Evolutionary conservation across 2,113 vertebrate species (phyloP), one percentile per base, ranked within the genome.

Genomic region (Semicossyphus pulcher): DNA sequence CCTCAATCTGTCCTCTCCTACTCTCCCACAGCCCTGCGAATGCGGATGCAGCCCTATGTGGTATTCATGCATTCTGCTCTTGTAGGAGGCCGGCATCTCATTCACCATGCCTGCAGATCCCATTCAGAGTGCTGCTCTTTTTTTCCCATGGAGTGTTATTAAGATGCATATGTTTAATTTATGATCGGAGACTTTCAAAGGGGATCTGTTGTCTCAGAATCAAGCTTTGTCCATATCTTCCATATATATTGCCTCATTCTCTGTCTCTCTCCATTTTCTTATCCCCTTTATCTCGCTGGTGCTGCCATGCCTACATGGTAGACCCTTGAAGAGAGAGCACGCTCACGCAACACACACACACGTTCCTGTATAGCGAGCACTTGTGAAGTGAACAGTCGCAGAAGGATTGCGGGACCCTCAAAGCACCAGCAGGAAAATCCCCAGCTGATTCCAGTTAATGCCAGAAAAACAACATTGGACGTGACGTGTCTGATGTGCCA

Each of bases 161-260:
- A 84, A 83, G 73, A 84, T 66, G 72, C 78, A 76, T 76, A 86
- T 89, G 85, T 89, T 89, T 88, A 73, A 92, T 90, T 93, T 90
- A 90, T 89, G 83, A 86, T 80, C 18, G 16, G 76, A 67, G 72
- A 78, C 61, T 83, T 90, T 90, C 74, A 85, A 87, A 83, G 37
- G 36, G 76, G 72, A 84, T 87, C 74, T 60, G 67, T 67, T 85
- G 72, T 84, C 86, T 86, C 51, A 66, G 77, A 86, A 74, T 84
- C 71, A 69, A 80, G 81, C 73, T 68, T 66, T 72, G 66, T 70
- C 79, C 60, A 88, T 68, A 84, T 89, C 66, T 76, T 76, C 74
- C 66, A 76, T 86, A 88, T 80, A 86, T 81, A 80, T 87, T 83
- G 75, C 74, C 81, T 86, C 69, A 81, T 86, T 85, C 77, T 39